phyloP scores from a whole-genome alignment of 1,140 invertebrate species.

The Euschistus heros region DNA sequence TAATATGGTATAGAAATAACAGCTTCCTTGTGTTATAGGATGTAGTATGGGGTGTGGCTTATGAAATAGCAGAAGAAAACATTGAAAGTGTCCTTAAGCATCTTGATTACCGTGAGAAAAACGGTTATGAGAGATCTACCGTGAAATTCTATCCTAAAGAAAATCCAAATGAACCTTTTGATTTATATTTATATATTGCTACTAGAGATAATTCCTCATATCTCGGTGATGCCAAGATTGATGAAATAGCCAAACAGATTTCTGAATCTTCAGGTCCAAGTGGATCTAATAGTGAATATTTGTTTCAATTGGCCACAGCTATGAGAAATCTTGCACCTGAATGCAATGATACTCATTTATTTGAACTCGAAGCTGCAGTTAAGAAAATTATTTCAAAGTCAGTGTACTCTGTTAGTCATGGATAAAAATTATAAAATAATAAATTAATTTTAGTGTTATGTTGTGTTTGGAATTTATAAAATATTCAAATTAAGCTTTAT shows the following conservation, averaged over 20 bases:
- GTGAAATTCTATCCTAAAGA: constrained; percentile 55
- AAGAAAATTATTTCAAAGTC: neutral
- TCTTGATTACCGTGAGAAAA: constrained; percentile 81
- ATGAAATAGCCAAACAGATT: constrained; percentile 70
- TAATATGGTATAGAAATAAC: too few relatives aligned
- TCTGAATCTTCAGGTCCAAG: constrained; percentile 61
- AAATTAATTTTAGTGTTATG: too few relatives aligned
- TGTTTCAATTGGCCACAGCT: constrained; percentile 69
- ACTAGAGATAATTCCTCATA: constrained; percentile 58
- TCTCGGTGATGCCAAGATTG: constrained; percentile 58
- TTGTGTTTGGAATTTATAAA: too few relatives aligned
- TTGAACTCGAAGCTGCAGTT: constrained; percentile 55
- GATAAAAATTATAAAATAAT: neutral
- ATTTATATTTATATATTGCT: constrained; percentile 74
- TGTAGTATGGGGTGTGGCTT: constrained; percentile 81
- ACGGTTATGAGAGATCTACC: constrained; percentile 62
- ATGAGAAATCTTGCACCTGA: constrained; percentile 63
- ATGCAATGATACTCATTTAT: constrained; percentile 62
- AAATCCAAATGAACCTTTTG: constrained; percentile 41
- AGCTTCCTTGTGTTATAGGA: constrained; percentile 37
- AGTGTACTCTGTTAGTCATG: neutral
- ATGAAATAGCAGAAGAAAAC: constrained; percentile 63
- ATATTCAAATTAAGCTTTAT: too few relatives aligned
- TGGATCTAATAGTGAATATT: constrained; percentile 78
- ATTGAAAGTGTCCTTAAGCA: constrained; percentile 61